Evolutionary conservation across 2,888 invertebrate species (phyloP), one percentile per base, ranked within the genome.

Genomic region (Ecdyonurus torrentis): DNA sequence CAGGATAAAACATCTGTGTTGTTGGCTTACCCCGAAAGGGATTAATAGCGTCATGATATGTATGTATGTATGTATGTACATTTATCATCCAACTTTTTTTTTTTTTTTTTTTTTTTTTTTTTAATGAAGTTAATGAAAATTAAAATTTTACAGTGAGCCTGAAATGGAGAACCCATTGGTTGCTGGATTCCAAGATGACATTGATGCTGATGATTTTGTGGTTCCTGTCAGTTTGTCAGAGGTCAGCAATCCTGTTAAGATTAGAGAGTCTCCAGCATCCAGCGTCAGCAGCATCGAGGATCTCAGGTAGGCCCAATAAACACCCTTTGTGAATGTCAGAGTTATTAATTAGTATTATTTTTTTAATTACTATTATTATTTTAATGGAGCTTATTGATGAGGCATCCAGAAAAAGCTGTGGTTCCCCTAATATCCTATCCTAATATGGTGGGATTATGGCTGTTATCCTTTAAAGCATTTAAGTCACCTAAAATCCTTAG

Each of bases 171-270:
- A 90, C 77, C 91, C 91, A 23, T 77, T 88, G 70, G 90, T 94
- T 0, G 87, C 89, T 24, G 85, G 86, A 61, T 86, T 88, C 67
- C 88, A 89, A 74, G 92, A 93, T 71, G 92, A 93, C 71, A 76
- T 91, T 58, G 87, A 87, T 68, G 83, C 85, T 0, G 83, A 83
- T 59, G 85, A 85, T 66, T 74, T 63, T 10, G 37, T 63, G 5
- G 19, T 25, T 18, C 53, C 37, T 10, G 10, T 24, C 23, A 50
- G 37, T 20, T 22, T 37, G 15, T 61, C 22, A 19, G 5, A 53
- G 18, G n/a, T 50, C 15, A 2, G 23, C 52, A 15, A 23, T 62
- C 18, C 25, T 60, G 19, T 65, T 64, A 25, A 65, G 37, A 37
- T 37, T 37, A 37, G 37, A 15, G 37, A 37, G 37, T 37, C 37